Percentiles rank a stretch among this genome's conserved stretches.
Evolutionary conservation across 1,140 invertebrate genomes (phyloP).

Genomic region (Acromyrmex echinatior): DNA sequence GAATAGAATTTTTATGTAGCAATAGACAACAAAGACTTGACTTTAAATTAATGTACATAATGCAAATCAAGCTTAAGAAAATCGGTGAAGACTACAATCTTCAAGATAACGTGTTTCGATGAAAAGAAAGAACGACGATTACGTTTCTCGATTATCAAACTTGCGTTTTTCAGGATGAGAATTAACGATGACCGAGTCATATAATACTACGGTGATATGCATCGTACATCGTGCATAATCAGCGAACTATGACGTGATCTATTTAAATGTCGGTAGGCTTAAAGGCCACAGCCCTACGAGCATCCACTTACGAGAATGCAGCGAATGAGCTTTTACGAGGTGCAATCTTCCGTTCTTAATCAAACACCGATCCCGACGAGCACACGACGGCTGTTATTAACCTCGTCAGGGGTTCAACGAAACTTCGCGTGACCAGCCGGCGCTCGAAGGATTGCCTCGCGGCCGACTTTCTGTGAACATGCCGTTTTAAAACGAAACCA

Average conservation of each 20-base stretch:
- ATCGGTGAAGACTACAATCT: neutral
- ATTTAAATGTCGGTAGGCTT: neutral
- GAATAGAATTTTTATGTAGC: too few relatives aligned
- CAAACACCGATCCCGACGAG: conserved; percentile 55
- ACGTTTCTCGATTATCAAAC: neutral
- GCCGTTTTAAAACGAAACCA: conserved; percentile 58
- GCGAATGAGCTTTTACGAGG: conserved; percentile 34
- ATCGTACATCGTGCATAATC: neutral
- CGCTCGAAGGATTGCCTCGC: neutral
- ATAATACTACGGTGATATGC: neutral
- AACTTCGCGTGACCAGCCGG: conserved; percentile 57
- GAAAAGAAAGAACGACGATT: neutral
- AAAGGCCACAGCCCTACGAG: neutral
- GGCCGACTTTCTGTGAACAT: conserved; percentile 45
- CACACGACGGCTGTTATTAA: conserved; percentile 54
- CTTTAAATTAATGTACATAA: neutral
- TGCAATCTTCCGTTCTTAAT: conserved; percentile 59
- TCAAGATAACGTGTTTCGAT: neutral
- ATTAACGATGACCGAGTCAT: neutral
- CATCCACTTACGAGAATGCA: conserved; percentile 22
- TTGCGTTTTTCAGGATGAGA: neutral
- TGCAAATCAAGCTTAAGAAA: neutral
- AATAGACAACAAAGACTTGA: neutral
- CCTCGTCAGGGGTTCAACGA: conserved; percentile 47
- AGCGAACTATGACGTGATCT: neutral